Percentiles rank a stretch among this genome's conserved stretches.
These are phyloP conservation scores for Adineta ricciae DNA, from an alignment of 2,888 invertebrate genomes.

Conservation along the genomic window DNA sequence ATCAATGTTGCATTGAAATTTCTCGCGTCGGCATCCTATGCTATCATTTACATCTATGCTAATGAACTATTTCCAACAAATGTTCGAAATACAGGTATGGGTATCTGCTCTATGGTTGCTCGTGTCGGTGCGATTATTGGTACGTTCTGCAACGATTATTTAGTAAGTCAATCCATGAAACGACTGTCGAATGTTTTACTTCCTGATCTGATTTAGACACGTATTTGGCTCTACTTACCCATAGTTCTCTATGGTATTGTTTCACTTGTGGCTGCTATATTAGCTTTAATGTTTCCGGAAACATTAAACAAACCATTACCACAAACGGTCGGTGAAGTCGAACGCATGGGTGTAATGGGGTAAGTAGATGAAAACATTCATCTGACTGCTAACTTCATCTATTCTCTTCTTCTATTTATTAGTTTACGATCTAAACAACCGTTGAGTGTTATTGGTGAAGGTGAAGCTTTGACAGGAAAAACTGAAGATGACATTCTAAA, in stretches of 20 bases:
- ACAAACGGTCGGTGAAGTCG: conserved; percentile 39
- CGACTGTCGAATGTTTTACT: background rate
- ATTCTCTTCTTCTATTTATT: no score
- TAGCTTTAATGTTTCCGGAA: background rate
- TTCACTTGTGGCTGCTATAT: conserved; percentile 69
- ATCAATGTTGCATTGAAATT: conserved; percentile 22
- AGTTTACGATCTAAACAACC: no score
- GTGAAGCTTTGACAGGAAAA: background rate
- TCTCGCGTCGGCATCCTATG: conserved; percentile 24
- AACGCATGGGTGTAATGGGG: conserved; percentile 43
- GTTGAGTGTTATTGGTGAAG: background rate
- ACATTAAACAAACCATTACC: conserved; percentile 36
- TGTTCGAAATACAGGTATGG: conserved; percentile 23
- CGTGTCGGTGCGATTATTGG: conserved; percentile 20
- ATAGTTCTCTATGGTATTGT: conserved; percentile 94
- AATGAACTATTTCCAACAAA: conserved; percentile 32
- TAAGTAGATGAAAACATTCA: no score
- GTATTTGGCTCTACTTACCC: conserved; percentile 85
- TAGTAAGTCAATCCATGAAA: background rate
- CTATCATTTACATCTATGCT: conserved; percentile 29
- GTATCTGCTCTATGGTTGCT: conserved; percentile 31
- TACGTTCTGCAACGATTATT: background rate
- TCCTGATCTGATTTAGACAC: background rate
- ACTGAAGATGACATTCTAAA: background rate
- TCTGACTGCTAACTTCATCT: no score